Evolutionary conservation across 2,113 vertebrate genomes (phyloP).

Genomic region (Carassius carassius): DNA sequence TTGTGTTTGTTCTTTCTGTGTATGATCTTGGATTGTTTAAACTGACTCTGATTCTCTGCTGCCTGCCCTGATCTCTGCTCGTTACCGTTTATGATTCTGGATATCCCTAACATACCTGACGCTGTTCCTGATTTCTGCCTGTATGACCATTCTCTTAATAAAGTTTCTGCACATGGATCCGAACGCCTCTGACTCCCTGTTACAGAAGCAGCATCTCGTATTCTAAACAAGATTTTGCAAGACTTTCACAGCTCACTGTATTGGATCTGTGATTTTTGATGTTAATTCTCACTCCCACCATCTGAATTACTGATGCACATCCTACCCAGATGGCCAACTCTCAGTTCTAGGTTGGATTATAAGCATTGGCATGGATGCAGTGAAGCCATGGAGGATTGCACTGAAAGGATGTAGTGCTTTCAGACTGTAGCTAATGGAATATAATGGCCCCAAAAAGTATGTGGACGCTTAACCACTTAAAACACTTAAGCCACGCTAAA

Average conservation of each 20-base stretch:
- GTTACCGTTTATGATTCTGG: too few species aligned
- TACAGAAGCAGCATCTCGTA: not conserved
- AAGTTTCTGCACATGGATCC: too few species aligned
- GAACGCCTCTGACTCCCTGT: too few species aligned
- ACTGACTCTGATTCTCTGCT: too few species aligned
- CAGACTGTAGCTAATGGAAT: not conserved
- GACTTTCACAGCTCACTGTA: slow-evolving; percentile 24
- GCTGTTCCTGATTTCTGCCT: too few species aligned
- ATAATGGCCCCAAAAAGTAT: not conserved
- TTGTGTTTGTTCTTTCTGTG: too few species aligned
- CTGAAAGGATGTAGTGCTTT: slow-evolving; percentile 1
- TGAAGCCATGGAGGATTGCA: not conserved
- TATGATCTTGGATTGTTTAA: too few species aligned
- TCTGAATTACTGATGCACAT: slow-evolving; percentile 39
- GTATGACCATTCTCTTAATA: too few species aligned
- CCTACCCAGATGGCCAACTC: slow-evolving; percentile 21
- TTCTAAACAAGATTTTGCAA: slow-evolving; percentile 5
- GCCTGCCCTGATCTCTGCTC: too few species aligned
- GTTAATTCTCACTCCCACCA: slow-evolving; percentile 19
- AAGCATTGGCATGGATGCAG: slow-evolving; percentile 4
- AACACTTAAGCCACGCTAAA: not conserved
- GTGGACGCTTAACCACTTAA: not conserved
- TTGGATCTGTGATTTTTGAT: slow-evolving; percentile 5
- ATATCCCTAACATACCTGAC: too few species aligned
- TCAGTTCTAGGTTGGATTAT: slow-evolving; percentile 23